Evolutionary conservation across 2,113 vertebrate genomes (phyloP).

Genomic region (Nesoenas mayeri): DNA sequence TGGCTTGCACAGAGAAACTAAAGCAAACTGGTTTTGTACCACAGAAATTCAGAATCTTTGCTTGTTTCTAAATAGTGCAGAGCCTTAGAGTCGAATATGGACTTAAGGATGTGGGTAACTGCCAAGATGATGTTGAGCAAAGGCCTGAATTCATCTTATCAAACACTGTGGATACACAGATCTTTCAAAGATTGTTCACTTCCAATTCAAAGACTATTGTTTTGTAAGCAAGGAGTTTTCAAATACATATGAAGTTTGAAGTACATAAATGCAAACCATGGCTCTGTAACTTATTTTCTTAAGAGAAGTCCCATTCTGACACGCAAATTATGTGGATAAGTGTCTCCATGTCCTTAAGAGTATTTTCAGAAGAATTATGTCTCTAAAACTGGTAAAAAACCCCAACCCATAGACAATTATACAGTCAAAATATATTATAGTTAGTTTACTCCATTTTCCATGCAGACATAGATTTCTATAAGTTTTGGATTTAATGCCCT

Average conservation of each 20-base stretch:
- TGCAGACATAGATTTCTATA: background rate
- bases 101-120: background rate
- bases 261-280: background rate
- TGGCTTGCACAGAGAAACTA: background rate
- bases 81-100: background rate
- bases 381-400: background rate
- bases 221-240: background rate
- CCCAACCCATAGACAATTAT: accelerated
- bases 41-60: background rate
- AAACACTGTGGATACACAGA: background rate
- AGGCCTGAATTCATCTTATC: background rate
- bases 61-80: background rate
- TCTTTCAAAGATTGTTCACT: background rate
- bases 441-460: background rate
- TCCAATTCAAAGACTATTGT: background rate
- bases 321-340: background rate
- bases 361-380: background rate
- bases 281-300: background rate
- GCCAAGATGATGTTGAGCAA: background rate
- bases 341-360: background rate
- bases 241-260: background rate
- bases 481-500: background rate
- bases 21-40: background rate
- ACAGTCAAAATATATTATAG: background rate
- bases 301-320: background rate